Conservation (phyloP, 2,113 vertebrate species). For the Takifugu flavidus region DNA sequence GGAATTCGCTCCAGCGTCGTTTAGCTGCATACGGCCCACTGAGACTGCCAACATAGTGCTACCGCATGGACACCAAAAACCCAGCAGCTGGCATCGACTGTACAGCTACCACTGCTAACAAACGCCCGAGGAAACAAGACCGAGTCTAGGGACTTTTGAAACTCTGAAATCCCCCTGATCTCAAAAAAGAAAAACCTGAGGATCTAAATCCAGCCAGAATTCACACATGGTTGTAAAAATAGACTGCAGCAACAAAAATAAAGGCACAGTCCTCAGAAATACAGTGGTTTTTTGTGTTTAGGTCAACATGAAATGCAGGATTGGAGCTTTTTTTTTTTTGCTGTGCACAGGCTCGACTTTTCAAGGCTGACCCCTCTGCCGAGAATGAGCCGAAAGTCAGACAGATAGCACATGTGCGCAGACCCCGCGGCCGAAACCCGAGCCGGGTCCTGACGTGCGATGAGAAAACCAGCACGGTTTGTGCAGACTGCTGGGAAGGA, state of each 20-base stretch:
- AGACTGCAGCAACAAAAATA: too few species aligned
- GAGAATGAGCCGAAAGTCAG: slow-evolving; percentile 13
- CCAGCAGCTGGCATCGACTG: slow-evolving; percentile 52
- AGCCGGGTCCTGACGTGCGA: slow-evolving; percentile 40
- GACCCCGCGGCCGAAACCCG: slow-evolving; percentile 43
- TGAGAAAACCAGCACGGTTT: slow-evolving; percentile 30
- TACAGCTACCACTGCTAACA: neutral
- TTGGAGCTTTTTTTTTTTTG: too few species aligned
- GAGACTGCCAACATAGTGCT: slow-evolving; percentile 45
- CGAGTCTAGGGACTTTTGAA: too few species aligned
- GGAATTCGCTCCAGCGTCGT: slow-evolving; percentile 6
- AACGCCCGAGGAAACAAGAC: neutral
- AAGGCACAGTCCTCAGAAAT: too few species aligned
- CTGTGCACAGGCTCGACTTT: too few species aligned
- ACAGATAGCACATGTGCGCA: slow-evolving; percentile 38
- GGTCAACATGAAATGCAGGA: too few species aligned
- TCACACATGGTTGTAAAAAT: too few species aligned
- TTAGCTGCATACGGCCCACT: slow-evolving; percentile 12
- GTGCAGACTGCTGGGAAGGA: slow-evolving; percentile 8
- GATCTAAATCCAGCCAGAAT: too few species aligned
- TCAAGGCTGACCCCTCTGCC: neutral
- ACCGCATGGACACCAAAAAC: slow-evolving; percentile 61
- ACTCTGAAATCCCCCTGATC: too few species aligned
- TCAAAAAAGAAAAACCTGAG: too few species aligned
- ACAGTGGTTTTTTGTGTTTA: too few species aligned